These are phyloP conservation scores for Metopolophium dirhodum DNA, from an alignment of 1,140 invertebrate genomes.

Conservation along the genomic window DNA sequence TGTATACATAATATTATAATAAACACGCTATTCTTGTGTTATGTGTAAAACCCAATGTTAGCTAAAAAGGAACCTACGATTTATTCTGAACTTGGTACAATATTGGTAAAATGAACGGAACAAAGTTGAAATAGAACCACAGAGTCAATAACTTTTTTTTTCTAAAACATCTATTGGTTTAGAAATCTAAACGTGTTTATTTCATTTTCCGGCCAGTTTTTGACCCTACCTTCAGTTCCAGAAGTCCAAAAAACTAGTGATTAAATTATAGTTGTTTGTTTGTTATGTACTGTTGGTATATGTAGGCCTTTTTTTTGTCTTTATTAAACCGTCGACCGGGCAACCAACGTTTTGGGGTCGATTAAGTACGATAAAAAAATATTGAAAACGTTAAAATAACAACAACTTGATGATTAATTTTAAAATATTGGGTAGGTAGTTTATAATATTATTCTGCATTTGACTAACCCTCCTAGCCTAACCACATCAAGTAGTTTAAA, in stretches of 20 bases:
- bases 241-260: background rate
- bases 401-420: background rate
- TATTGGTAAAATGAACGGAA: too few species aligned
- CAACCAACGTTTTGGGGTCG: background rate
- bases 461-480: background rate
- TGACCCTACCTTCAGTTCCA: background rate
- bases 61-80: background rate
- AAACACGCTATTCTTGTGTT: background rate
- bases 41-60: background rate
- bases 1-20: too few species aligned
- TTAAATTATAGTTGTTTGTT: background rate
- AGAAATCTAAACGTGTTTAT: background rate
- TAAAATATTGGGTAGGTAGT: background rate
- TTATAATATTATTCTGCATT: background rate
- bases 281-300: background rate
- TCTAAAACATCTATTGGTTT: background rate
- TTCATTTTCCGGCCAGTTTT: background rate
- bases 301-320: background rate
- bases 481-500: background rate
- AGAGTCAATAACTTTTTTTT: too few species aligned
- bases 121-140: background rate
- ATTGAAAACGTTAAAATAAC: background rate
- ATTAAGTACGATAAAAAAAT: background rate
- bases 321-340: background rate
- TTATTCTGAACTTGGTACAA: background rate